Base-by-base conservation (phyloP, 2,888 invertebrate genomes). In the Diarsia brunnea region DNA sequence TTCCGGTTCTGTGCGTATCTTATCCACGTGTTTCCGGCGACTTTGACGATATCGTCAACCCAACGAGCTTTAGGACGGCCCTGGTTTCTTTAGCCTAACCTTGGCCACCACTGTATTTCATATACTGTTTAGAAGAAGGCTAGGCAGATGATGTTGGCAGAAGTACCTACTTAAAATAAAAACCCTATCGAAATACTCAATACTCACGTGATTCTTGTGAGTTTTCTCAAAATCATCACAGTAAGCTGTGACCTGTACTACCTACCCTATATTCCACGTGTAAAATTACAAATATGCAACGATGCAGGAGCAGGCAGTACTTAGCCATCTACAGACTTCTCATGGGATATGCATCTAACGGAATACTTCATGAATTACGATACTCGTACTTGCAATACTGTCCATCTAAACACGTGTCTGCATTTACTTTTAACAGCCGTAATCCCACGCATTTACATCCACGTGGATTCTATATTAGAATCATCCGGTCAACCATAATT, bases 391-490 rank as follows among this genome's bases (percentile, higher is more conserved):
- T 64, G 49, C 63, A 60, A 49, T 73, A 58, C 51, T 75, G 53
- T 58, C 19, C 58, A 70, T 55, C 38, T 21, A n/a, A 27, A 65
- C 85, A 81, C 82, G 81, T 84, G 84, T 68, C 49, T 68, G 61
- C 72, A 61, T 45, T 27, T 31, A 67, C 45, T 70, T 73, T 68
- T 45, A 79, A 69, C 73, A 47, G 19, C 10, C 24, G 2, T 14
- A 43, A 58, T 77, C 77, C 85, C 81, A 84, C 85, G 77, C 85
- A 63, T 43, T 49, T 49, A 43, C 4, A 45, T 64, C 61, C 73
- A 73, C 82, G 81, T 82, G 73, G 61, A 81, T 61, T 4, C 16
- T 70, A 31, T 76, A 81, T 55, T 55, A 82, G 47, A 65, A 65
- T 61, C 65, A 61, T 74, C 60, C 61, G 38, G 60, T 5, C 49